Evolutionary conservation across 2,113 vertebrate genomes (phyloP).

Genomic region (Setophaga petechia): DNA sequence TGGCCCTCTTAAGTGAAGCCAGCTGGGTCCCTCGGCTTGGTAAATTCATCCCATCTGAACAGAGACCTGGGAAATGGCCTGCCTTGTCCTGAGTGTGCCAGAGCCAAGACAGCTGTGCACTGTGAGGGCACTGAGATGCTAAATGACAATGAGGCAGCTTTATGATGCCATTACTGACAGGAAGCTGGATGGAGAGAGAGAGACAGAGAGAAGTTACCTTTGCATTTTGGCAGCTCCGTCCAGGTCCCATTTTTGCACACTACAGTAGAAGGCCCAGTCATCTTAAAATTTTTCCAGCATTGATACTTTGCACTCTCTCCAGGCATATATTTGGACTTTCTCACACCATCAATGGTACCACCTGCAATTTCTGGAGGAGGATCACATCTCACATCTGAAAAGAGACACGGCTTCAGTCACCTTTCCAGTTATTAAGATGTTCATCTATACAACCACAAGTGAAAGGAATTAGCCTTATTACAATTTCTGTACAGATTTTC

Average conservation of each 20-base stretch:
- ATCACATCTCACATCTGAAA: slow-evolving; percentile 21
- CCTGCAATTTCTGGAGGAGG: slow-evolving; percentile 49
- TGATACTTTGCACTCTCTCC: neutral
- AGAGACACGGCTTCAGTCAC: neutral
- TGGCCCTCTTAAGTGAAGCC: neutral
- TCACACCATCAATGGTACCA: neutral
- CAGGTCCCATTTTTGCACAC: neutral
- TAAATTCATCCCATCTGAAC: neutral
- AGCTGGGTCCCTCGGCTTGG: neutral
- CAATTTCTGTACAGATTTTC: neutral
- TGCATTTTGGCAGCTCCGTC: slow-evolving; percentile 6
- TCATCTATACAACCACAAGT: neutral
- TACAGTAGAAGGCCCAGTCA: neutral
- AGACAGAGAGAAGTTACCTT: neutral
- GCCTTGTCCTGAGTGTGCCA: neutral
- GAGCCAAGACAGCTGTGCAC: neutral
- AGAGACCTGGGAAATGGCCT: neutral
- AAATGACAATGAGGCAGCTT: neutral
- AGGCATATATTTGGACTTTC: slow-evolving; percentile 9
- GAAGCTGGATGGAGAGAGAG: too few relatives aligned
- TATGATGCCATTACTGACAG: neutral
- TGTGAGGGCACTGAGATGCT: neutral
- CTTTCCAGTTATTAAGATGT: neutral
- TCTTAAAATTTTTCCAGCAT: slow-evolving; percentile 24
- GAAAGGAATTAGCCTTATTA: neutral